Evolutionary conservation across 2,113 vertebrate species (phyloP).

Genomic region (Lethenteron camtschaticum): DNA sequence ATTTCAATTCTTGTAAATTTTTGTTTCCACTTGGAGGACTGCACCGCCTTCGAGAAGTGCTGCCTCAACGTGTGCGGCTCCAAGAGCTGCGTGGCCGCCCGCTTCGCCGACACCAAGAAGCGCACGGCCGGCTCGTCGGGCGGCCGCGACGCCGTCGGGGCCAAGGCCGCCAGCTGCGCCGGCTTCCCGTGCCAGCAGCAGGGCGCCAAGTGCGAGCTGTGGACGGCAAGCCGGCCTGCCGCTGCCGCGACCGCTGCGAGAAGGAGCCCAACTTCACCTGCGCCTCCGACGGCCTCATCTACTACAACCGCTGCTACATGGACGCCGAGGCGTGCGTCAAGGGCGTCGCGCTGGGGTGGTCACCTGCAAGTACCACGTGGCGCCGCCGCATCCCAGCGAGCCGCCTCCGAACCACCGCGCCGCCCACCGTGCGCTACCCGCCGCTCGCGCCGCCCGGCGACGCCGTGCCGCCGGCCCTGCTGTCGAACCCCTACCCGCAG

Average conservation of each 20-base stretch:
- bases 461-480: constrained; percentile 46
- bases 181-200: constrained; percentile 66
- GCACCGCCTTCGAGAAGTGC: constrained; percentile 60
- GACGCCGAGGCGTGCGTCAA: constrained; percentile 72
- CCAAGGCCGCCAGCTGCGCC: constrained; percentile 29
- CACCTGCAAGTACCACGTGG: constrained; percentile 58
- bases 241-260: constrained; percentile 75
- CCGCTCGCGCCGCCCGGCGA: constrained; percentile 27
- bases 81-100: constrained; percentile 67
- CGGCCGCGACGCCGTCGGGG: constrained; percentile 11
- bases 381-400: constrained; percentile 44
- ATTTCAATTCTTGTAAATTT: not conserved
- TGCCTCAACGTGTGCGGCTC: constrained; percentile 88
- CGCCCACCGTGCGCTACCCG: constrained; percentile 20
- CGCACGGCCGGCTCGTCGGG: constrained; percentile 14
- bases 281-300: constrained; percentile 77
- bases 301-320: constrained; percentile 97
- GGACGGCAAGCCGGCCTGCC: constrained; percentile 71
- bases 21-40: constrained; percentile 33
- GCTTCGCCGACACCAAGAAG: constrained; percentile 38
- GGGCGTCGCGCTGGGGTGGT: constrained; percentile 45
- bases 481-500: constrained; percentile 60
- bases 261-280: constrained; percentile 91
- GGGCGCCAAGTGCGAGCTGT: constrained; percentile 68
- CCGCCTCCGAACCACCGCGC: constrained; percentile 47